Evolutionary conservation across 1,140 invertebrate species (phyloP).

Genomic region (Hylaeus anthracinus): DNA sequence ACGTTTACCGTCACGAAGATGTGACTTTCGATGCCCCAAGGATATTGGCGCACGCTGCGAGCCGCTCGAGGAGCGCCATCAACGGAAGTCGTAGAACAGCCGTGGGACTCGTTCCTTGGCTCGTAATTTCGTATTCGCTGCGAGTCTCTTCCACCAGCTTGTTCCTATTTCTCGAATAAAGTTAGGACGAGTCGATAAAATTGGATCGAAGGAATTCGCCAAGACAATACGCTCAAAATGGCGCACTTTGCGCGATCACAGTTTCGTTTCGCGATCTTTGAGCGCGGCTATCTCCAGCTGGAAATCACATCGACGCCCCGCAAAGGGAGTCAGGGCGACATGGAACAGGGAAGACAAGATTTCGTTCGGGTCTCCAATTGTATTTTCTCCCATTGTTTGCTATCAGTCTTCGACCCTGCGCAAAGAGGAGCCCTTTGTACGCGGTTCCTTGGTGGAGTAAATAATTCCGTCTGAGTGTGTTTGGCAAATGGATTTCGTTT

Average conservation of each 20-base stretch:
- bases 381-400: neutral
- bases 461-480: no score
- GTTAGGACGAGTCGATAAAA: slow-evolving; percentile 60
- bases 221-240: slow-evolving; percentile 8
- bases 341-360: no score
- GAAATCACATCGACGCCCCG: neutral
- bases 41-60: slow-evolving; percentile 26
- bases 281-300: neutral
- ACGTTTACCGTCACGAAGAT: slow-evolving; percentile 26
- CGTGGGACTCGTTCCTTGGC: slow-evolving; percentile 44
- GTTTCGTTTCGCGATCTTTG: neutral
- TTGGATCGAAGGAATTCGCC: slow-evolving; percentile 46
- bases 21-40: slow-evolving; percentile 23
- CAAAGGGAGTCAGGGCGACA: neutral
- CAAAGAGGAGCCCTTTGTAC: no score
- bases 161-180: slow-evolving; percentile 44
- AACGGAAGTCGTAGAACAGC: slow-evolving; percentile 46
- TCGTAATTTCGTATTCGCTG: slow-evolving; percentile 61
- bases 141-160: neutral
- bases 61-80: slow-evolving; percentile 33
- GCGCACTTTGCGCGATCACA: neutral
- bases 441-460: no score
- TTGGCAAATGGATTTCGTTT: no score
- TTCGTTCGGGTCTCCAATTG: no score
- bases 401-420: neutral